These are phyloP conservation scores for Drosophila dunni DNA, from an alignment of 1,140 invertebrate species.

Conservation along the genomic window DNA sequence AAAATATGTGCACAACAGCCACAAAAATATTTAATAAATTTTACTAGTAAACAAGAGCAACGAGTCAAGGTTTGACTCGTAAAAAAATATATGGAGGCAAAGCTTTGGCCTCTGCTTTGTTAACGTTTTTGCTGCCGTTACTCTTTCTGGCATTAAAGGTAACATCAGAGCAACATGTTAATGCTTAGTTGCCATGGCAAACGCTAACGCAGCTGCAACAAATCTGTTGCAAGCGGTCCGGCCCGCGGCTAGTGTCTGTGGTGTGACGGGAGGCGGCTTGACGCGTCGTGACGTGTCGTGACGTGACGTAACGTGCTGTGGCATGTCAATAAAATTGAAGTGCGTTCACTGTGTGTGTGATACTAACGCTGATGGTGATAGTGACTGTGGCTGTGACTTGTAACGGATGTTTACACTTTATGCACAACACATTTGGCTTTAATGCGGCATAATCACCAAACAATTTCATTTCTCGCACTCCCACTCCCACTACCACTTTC, in stretches of 20 bases:
- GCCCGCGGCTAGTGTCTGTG: conserved; percentile 6
- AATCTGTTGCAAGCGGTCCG: conserved; percentile 60
- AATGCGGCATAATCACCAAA: conserved; percentile 79
- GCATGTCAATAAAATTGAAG: conserved; percentile 79
- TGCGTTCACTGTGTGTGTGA: conserved; percentile 36
- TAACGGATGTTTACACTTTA: conserved; percentile 57
- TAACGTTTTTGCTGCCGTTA: conserved; percentile 17
- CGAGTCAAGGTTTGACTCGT: conserved; percentile 43
- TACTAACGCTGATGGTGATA: not conserved
- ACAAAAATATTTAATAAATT: conserved; percentile 81
- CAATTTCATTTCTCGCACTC: conserved; percentile 76
- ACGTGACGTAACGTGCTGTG: not conserved
- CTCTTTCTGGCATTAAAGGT: conserved; percentile 15
- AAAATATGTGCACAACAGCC: conserved; percentile 43
- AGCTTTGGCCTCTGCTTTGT: conserved; percentile 5
- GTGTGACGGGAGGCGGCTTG: no score
- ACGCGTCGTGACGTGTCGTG: no score
- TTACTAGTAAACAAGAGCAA: conserved; percentile 69
- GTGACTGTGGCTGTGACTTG: conserved; percentile 17
- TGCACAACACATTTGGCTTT: conserved; percentile 75
- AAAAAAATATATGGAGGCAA: conserved; percentile 37
- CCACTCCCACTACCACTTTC: not conserved
- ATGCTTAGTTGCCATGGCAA: conserved; percentile 61
- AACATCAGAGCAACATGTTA: conserved; percentile 59
- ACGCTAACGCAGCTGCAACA: conserved; percentile 67